Conservation (phyloP, 35 echinoderm and acorn worm genomes). For the Eucidaris tribuloides region DNA sequence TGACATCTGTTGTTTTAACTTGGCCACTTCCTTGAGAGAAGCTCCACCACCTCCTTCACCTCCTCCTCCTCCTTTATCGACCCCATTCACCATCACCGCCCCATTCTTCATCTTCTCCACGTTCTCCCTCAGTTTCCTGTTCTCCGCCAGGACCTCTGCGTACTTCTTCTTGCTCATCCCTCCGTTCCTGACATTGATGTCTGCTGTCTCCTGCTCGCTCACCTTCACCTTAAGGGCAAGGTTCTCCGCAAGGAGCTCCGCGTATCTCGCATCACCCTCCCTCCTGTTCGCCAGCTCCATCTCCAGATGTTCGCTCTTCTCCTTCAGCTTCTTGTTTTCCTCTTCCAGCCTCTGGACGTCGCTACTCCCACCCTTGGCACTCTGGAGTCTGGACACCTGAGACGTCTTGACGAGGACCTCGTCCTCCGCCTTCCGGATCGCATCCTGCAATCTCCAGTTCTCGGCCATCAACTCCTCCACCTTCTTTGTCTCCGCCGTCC, state of each 20-base stretch:
- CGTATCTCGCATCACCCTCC: slow-evolving; percentile 19
- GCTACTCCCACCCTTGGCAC: neutral
- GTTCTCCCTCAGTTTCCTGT: slow-evolving; percentile 64
- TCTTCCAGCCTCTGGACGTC: slow-evolving; percentile 22
- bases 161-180: slow-evolving; percentile 44
- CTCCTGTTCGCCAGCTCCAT: slow-evolving; percentile 12
- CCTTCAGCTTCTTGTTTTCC: slow-evolving; percentile 54
- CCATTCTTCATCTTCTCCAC: slow-evolving; percentile 5
- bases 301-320: slow-evolving; percentile 38
- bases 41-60: slow-evolving; percentile 12
- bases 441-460: slow-evolving; percentile 47
- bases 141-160: slow-evolving; percentile 57
- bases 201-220: neutral
- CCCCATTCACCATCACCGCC: slow-evolving; percentile 22
- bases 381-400: slow-evolving; percentile 6
- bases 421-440: slow-evolving; percentile 48
- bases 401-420: slow-evolving; percentile 6
- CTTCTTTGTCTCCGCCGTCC: slow-evolving; percentile 28
- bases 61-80: neutral
- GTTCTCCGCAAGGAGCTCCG: slow-evolving; percentile 50
- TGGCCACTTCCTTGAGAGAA: slow-evolving; percentile 13
- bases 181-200: neutral
- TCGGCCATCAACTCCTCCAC: slow-evolving; percentile 46
- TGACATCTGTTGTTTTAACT: slow-evolving; percentile 37
- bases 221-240: slow-evolving; percentile 26